Evolutionary conservation across 1,140 invertebrate species (phyloP).

Genomic region (Muscidifurax raptorellus): DNA sequence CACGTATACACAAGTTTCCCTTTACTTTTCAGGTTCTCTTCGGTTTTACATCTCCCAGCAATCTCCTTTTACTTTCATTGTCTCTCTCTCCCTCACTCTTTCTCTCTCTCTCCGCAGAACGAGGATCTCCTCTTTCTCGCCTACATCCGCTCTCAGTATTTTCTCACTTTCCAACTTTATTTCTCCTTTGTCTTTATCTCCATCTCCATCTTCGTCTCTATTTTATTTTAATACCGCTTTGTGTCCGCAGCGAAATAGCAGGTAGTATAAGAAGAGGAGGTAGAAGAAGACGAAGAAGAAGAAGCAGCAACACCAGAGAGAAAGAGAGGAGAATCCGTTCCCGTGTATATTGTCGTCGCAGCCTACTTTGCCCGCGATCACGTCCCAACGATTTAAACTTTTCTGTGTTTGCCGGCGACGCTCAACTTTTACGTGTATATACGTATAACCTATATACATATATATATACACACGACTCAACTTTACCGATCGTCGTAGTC

Average conservation of each 20-base stretch:
- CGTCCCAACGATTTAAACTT: constrained; percentile 44
- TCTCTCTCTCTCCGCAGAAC: not conserved
- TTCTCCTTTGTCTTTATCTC: constrained; percentile 17
- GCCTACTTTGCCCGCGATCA: constrained; percentile 30
- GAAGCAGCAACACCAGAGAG: not conserved
- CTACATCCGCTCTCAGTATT: constrained; percentile 25
- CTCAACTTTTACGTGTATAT: not conserved
- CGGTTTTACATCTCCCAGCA: not conserved
- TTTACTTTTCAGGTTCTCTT: constrained; percentile 1
- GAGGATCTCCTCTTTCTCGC: not conserved
- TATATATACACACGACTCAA: not conserved
- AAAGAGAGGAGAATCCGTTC: constrained; percentile 5
- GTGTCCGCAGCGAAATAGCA: not conserved
- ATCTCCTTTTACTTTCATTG: constrained; percentile 16
- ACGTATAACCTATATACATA: not conserved
- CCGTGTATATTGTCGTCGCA: not conserved
- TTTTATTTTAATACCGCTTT: constrained; percentile 43
- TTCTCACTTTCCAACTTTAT: constrained; percentile 42
- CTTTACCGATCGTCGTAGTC: not conserved
- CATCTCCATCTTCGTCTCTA: constrained; percentile 39
- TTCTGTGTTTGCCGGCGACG: constrained; percentile 18
- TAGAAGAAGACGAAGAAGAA: not conserved
- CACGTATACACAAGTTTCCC: not conserved
- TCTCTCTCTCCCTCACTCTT: not conserved
- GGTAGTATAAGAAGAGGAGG: too few relatives aligned